A percentile compares a stretch with the other conserved stretches of the same genome.
Evolutionary conservation across 2,888 invertebrate genomes (phyloP).

Genomic region (Drosophila acutilabella): DNA sequence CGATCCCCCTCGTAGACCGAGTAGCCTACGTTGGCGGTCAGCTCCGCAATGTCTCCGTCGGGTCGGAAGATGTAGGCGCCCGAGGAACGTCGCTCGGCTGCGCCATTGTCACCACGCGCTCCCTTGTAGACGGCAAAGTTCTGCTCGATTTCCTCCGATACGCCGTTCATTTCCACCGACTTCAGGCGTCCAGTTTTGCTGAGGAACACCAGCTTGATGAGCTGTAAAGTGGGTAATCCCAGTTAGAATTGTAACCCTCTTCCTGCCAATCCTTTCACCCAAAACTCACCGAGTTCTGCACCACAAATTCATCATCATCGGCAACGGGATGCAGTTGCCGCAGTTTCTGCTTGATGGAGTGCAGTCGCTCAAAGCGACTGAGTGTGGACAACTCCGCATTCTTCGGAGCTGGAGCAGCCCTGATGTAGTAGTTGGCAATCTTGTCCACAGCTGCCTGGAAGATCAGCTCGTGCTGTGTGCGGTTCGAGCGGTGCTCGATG

Average conservation of each 20-base stretch:
- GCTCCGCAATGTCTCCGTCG: slow-evolving; percentile 79
- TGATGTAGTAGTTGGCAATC: slow-evolving; percentile 87
- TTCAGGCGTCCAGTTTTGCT: slow-evolving; percentile 61
- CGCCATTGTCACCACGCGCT: slow-evolving; percentile 87
- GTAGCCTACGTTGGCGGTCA: slow-evolving; percentile 67
- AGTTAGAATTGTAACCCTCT: background rate
- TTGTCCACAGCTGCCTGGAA: slow-evolving; percentile 87
- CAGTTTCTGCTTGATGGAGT: slow-evolving; percentile 24
- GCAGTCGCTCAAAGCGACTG: slow-evolving; percentile 44
- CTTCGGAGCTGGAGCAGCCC: slow-evolving; percentile 43
- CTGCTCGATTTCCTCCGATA: slow-evolving; percentile 85
- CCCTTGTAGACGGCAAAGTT: slow-evolving; percentile 91
- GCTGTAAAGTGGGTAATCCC: slow-evolving; percentile 52
- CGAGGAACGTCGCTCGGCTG: slow-evolving; percentile 89
- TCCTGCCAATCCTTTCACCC: background rate
- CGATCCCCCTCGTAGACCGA: slow-evolving; percentile 86
- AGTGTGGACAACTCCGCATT: background rate
- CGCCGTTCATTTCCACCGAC: slow-evolving; percentile 76
- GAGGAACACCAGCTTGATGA: slow-evolving; percentile 73
- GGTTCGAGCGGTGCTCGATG: slow-evolving; percentile 86
- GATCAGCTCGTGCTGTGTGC: slow-evolving; percentile 89
- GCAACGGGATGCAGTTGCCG: background rate
- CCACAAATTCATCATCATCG: slow-evolving; percentile 51
- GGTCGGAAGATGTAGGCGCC: slow-evolving; percentile 97
- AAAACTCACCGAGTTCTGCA: slow-evolving; percentile 73